These are phyloP conservation scores for Cheilosia scutellata DNA, from an alignment of 2,888 invertebrate species.

Conservation along the genomic window DNA sequence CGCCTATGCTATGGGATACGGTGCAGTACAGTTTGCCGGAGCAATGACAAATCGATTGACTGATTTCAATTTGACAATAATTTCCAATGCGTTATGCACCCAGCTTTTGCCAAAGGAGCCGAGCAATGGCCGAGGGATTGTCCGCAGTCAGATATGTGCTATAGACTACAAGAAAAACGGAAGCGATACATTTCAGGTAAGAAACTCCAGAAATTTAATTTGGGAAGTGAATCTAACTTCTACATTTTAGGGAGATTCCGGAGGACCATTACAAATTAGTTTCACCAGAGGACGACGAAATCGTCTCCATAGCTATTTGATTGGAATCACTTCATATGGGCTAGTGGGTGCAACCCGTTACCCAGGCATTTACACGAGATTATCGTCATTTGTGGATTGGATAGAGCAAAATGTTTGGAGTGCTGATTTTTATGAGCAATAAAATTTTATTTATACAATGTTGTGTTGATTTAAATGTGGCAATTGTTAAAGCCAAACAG, in stretches of 20 bases:
- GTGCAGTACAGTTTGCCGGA: constrained; percentile 84
- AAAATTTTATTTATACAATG: not conserved
- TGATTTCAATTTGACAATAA: constrained; percentile 80
- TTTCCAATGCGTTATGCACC: constrained; percentile 81
- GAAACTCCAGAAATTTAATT: not conserved
- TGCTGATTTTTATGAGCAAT: not conserved
- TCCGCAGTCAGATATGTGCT: constrained; percentile 82
- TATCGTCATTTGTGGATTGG: constrained; percentile 82
- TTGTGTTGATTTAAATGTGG: no score
- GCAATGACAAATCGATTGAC: constrained; percentile 81
- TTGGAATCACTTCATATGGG: constrained; percentile 83
- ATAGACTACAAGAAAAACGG: constrained; percentile 78
- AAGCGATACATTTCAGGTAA: constrained; percentile 82
- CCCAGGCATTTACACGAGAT: constrained; percentile 82
- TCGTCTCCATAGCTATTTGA: constrained; percentile 80
- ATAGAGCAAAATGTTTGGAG: constrained; percentile 81
- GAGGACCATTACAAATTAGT: constrained; percentile 82
- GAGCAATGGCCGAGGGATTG: constrained; percentile 79
- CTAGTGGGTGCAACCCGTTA: constrained; percentile 80
- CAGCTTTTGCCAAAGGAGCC: constrained; percentile 78
- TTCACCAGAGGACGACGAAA: constrained; percentile 75
- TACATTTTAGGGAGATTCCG: constrained; percentile 81
- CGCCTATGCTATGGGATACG: constrained; percentile 88
- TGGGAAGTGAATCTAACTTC: not conserved
- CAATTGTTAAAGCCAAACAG: no score